These are phyloP conservation scores for Numida meleagris DNA, from an alignment of 2,113 vertebrate genomes.

Conservation along the genomic window DNA sequence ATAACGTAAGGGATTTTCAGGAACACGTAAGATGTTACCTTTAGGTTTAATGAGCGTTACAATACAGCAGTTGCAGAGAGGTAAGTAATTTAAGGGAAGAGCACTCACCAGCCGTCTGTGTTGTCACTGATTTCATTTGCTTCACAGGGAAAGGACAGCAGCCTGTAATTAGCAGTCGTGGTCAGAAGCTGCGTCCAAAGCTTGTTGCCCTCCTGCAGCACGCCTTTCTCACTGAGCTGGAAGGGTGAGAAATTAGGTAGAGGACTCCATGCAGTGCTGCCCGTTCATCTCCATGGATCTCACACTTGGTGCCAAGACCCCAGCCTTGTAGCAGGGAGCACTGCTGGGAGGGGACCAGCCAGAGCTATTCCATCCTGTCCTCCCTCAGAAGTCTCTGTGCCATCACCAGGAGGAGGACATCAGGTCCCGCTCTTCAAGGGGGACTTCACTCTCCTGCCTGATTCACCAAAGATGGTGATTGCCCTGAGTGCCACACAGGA, in stretches of 20 bases:
- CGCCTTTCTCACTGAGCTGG: neutral
- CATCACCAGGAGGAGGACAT: neutral
- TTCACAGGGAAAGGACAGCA: neutral
- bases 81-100: constrained; percentile 11
- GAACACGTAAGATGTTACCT: neutral
- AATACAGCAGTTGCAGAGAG: constrained; percentile 9
- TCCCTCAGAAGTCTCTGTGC: neutral
- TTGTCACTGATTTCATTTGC: constrained; percentile 1
- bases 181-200: neutral
- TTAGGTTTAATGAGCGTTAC: neutral
- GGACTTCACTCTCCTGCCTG: neutral
- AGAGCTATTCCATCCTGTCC: neutral
- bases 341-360: neutral
- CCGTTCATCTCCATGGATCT: neutral
- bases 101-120: neutral
- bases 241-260: neutral
- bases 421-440: neutral
- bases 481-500: neutral
- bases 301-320: neutral
- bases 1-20: constrained; percentile 9
- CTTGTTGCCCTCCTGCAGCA: neutral
- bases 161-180: neutral
- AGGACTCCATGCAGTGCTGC: neutral
- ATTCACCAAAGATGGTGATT: neutral
- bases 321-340: neutral